A percentile compares a stretch with the other conserved stretches of the same genome.
phyloP scores from a whole-genome alignment of 2,888 invertebrate species.

The Heliconius aoede region DNA sequence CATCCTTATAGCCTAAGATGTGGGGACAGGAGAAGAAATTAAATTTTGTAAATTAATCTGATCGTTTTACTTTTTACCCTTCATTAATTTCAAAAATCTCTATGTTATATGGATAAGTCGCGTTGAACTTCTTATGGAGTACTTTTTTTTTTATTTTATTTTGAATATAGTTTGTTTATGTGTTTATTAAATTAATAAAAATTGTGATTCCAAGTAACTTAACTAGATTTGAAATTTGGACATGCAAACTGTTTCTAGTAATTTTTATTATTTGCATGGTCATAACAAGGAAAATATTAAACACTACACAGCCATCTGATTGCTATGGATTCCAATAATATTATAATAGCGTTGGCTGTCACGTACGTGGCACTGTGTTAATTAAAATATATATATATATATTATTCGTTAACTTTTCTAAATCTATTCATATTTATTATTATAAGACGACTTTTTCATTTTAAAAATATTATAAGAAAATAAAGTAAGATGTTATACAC shows the following conservation, averaged over 20 bases:
- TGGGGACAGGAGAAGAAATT: slow-evolving; percentile 76
- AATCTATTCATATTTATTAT: background rate
- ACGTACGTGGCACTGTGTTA: background rate
- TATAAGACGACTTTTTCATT: background rate
- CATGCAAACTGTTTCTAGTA: no score
- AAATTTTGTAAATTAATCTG: slow-evolving; percentile 79
- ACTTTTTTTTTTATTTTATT: no score
- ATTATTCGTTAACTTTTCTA: no score
- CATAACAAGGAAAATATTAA: background rate
- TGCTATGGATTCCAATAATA: background rate
- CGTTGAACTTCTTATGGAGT: no score
- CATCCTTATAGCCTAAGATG: slow-evolving; percentile 75
- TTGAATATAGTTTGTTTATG: no score
- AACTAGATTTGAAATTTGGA: background rate
- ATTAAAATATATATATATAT: no score
- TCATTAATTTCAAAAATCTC: background rate
- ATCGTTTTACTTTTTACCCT: slow-evolving; percentile 59
- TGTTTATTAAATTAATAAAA: no score
- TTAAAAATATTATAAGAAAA: background rate
- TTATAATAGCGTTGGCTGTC: background rate
- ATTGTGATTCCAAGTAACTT: background rate
- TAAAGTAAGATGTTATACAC: background rate
- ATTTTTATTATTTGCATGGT: no score
- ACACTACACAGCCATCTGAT: background rate
- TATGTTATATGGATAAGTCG: no score